Conservation (phyloP, 2,797 vertebrate species). For the Halcyon badia region DNA sequence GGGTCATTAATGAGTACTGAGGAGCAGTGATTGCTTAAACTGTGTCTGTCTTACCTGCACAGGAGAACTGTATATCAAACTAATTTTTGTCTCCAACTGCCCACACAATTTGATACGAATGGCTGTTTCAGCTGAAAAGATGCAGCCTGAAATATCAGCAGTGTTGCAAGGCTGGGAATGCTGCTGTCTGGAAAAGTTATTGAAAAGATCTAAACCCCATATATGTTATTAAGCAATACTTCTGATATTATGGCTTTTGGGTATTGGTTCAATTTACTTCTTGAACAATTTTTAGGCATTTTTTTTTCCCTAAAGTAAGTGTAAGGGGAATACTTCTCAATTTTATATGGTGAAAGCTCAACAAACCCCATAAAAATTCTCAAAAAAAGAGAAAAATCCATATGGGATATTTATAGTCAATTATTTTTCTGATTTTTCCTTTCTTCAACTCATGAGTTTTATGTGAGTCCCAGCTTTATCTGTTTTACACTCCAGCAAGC, state of each 20-base stretch:
- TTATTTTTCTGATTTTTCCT: conserved; percentile 46
- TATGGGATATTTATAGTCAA: conserved; percentile 33
- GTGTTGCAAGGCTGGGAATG: neutral
- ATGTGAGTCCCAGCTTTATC: conserved; percentile 6
- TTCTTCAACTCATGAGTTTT: conserved; percentile 24
- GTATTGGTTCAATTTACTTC: conserved; percentile 16
- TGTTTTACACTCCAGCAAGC: conserved; percentile 23
- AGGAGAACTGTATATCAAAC: neutral
- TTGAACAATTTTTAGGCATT: neutral
- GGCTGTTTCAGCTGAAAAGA: neutral
- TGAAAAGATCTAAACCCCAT: neutral
- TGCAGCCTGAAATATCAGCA: neutral
- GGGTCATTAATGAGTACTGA: neutral
- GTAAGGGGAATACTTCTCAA: conserved; percentile 2
- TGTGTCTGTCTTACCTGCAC: neutral
- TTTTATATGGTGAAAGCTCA: neutral
- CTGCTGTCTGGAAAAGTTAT: neutral
- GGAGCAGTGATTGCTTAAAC: neutral
- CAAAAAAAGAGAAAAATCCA: neutral
- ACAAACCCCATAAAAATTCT: conserved; percentile 5
- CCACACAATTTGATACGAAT: neutral
- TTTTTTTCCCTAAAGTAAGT: neutral
- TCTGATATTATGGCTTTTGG: neutral
- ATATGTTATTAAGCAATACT: neutral
- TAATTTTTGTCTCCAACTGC: neutral